Conservation (phyloP, 2,113 vertebrate genomes). For the Eulemur macaco region DNA sequence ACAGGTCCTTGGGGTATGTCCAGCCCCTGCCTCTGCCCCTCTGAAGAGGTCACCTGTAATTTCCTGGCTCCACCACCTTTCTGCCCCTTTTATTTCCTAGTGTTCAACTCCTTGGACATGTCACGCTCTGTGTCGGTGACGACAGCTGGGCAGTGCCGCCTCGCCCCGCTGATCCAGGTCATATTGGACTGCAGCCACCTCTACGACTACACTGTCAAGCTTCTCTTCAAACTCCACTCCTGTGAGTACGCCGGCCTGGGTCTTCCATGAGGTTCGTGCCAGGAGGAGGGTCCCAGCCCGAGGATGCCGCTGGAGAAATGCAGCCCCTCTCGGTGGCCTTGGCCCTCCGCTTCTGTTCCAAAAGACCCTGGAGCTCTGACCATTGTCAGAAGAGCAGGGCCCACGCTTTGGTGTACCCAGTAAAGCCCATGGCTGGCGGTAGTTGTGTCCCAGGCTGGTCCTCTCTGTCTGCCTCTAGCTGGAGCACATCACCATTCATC, state of each 20-base stretch:
- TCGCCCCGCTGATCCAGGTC: slow-evolving; percentile 97
- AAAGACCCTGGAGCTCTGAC: background rate
- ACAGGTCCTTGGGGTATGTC: rapidly evolving
- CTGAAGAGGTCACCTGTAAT: background rate
- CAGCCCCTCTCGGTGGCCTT: background rate
- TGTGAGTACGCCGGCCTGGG: slow-evolving; percentile 88
- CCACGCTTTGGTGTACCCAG: background rate
- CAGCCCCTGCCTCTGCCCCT: background rate
- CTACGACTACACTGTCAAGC: slow-evolving; percentile 97
- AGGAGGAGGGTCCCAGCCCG: background rate
- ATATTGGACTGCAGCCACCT: slow-evolving; percentile 97
- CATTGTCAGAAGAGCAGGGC: background rate
- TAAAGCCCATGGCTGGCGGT: background rate
- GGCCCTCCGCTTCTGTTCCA: background rate
- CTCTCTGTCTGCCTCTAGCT: background rate
- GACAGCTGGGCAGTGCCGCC: slow-evolving; percentile 95
- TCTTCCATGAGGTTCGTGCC: rapidly evolving
- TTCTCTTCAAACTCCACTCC: slow-evolving; percentile 98
- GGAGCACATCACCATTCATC: background rate
- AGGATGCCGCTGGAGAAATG: background rate
- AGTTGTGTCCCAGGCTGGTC: background rate
- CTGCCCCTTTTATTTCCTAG: slow-evolving; percentile 74
- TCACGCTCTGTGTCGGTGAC: slow-evolving; percentile 97
- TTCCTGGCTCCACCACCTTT: background rate
- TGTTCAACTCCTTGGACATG: slow-evolving; percentile 98